Evolutionary conservation across 1,140 invertebrate species (phyloP).

Genomic region (Drosophila subobscura): DNA sequence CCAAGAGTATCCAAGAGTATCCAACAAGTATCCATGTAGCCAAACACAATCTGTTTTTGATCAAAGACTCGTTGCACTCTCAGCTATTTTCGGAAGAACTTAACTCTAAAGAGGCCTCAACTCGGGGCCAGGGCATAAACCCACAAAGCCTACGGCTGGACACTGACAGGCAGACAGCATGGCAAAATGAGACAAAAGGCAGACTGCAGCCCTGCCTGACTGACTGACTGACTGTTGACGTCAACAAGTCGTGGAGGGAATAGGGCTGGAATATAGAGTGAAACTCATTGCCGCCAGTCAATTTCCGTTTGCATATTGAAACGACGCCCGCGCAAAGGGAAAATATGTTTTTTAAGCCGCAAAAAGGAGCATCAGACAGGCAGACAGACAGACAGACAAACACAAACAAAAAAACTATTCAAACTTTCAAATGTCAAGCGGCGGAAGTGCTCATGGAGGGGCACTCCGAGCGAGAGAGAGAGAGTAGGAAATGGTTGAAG

Average conservation of each 20-base stretch:
- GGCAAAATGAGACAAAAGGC: constrained; percentile 62
- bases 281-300: constrained; percentile 60
- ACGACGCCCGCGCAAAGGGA: constrained; percentile 19
- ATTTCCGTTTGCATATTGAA: constrained; percentile 57
- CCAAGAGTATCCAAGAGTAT: no score
- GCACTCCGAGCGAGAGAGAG: neutral
- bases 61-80: no score
- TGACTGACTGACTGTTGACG: constrained; percentile 50
- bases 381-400: constrained; percentile 31
- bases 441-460: constrained; percentile 33
- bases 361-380: neutral
- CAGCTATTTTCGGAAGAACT: no score
- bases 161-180: constrained; percentile 39
- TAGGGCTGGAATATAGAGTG: constrained; percentile 7
- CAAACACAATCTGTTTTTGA: no score
- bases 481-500: constrained; percentile 13
- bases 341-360: constrained; percentile 55
- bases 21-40: no score
- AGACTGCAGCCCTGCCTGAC: constrained; percentile 24
- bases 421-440: constrained; percentile 67
- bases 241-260: constrained; percentile 3
- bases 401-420: constrained; percentile 37
- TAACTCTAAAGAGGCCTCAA: neutral
- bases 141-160: constrained; percentile 2
- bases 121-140: neutral